Conservation (phyloP, 53 echinoderm and acorn worm species). For the Astropecten irregularis region DNA sequence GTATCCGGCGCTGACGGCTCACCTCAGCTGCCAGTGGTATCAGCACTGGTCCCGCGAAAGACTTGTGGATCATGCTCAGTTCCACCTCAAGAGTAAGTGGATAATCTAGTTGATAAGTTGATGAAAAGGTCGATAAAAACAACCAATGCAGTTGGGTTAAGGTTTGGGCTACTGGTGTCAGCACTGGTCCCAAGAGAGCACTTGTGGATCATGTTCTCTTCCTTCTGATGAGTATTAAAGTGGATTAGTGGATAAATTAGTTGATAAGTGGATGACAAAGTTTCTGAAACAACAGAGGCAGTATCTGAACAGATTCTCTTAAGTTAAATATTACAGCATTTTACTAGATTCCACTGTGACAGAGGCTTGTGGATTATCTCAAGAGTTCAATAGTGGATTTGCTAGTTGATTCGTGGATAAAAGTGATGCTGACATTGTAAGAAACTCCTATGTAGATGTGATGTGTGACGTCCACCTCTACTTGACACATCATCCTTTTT, state of each 20-base stretch:
- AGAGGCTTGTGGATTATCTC: too few species aligned
- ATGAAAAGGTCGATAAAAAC: background rate
- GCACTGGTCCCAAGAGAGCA: slow-evolving; percentile 84
- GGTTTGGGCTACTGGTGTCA: slow-evolving; percentile 80
- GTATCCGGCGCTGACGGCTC: slow-evolving; percentile 83
- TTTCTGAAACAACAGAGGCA: too few species aligned
- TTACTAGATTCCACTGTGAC: too few species aligned
- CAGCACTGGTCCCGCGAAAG: slow-evolving; percentile 93
- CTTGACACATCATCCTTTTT: too few species aligned
- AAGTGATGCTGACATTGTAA: too few species aligned
- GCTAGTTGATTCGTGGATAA: too few species aligned
- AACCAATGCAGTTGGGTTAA: slow-evolving; percentile 14
- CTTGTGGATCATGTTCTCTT: slow-evolving; percentile 80
- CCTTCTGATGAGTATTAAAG: slow-evolving; percentile 81
- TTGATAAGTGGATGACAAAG: background rate
- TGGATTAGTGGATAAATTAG: background rate
- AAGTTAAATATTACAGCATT: too few species aligned
- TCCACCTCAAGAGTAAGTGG: slow-evolving; percentile 77
- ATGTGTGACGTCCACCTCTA: too few species aligned
- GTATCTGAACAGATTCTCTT: too few species aligned
- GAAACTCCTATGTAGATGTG: too few species aligned
- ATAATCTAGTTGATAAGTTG: background rate
- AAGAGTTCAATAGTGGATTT: too few species aligned
- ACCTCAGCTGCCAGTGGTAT: slow-evolving; percentile 87
- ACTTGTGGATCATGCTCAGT: slow-evolving; percentile 84